Evolutionary conservation across 2,888 invertebrate species (phyloP).

Genomic region (Drosophila neutralis): DNA sequence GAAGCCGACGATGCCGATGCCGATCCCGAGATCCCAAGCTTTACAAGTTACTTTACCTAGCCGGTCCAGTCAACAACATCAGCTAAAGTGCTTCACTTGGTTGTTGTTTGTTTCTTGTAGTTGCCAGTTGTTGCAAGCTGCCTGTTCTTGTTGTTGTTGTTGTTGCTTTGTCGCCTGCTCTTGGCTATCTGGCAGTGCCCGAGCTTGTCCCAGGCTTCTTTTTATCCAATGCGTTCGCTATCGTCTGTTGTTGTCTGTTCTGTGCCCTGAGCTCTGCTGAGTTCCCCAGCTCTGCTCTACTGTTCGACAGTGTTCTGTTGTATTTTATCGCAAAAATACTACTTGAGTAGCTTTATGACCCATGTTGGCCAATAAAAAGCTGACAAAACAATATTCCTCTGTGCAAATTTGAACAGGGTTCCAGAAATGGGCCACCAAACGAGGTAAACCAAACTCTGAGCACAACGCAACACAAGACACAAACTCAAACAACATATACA

Average conservation of each 20-base stretch:
- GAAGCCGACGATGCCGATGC: conserved; percentile 35
- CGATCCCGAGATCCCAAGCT: conserved; percentile 56
- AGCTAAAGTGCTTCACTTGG: conserved; percentile 72
- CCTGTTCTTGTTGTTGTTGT: conserved; percentile 43
- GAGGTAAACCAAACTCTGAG: conserved; percentile 37
- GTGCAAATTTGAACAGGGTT: conserved; percentile 60
- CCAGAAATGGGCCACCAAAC: conserved; percentile 65
- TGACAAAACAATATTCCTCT: conserved; percentile 81
- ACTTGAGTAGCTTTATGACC: conserved; percentile 81
- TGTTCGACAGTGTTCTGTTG: conserved; percentile 63
- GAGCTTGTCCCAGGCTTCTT: conserved; percentile 70
- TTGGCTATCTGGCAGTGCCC: conserved; percentile 50
- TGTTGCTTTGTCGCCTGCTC: conserved; percentile 65
- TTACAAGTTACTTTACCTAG: conserved; percentile 80
- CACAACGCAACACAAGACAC: conserved; percentile 15
- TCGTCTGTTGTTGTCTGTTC: conserved; percentile 48
- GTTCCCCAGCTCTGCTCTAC: conserved; percentile 16
- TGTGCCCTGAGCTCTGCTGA: conserved; percentile 23
- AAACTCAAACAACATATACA: conserved; percentile 10
- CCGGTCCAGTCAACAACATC: conserved; percentile 64
- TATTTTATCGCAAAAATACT: conserved; percentile 83
- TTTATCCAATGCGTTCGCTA: conserved; percentile 77
- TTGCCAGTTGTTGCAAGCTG: conserved; percentile 56
- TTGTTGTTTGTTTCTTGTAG: conserved; percentile 58
- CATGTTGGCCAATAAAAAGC: conserved; percentile 82